Base-by-base conservation (phyloP, 1,140 invertebrate species). In the Nautilus pompilius region DNA sequence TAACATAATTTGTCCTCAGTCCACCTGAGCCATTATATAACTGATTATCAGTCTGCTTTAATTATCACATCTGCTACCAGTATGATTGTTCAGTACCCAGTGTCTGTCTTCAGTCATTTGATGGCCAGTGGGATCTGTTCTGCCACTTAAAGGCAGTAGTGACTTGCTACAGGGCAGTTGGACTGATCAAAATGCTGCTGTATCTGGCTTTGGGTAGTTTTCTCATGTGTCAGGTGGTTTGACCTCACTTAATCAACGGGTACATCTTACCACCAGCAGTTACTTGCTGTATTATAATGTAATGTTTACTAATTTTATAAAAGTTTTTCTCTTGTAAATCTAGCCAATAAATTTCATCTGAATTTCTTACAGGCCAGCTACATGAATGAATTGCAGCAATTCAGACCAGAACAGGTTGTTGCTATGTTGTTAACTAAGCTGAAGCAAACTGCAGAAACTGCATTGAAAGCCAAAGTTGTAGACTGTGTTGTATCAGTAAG, bases 341-440 rank as follows among this genome's bases (percentile, higher is more conserved):
- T n/a, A n/a, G n/a, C n/a, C n/a, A n/a, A n/a, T n/a, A n/a, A n/a
- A n/a, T n/a, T n/a, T n/a, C n/a, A 41, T 41, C 8, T 41, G n/a
- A 41, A 41, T 36, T 17, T 60, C 22, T 58, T 73, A 30, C 60
- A 91, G 87, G 93, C 96, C 59, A 88, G 90, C 72, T 98, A 97
- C 81, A 84, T 96, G 69, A 89, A 88, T 62, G 90, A 97, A 82
- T 89, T 92, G 57, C 89, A 92, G 64, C 82, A 89, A 15, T 98
- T 99, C 80, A 89, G 89, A n/a, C 91, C 95, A 0, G 93, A 96
- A 83, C 97, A 99, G 86, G 89, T 99, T 73, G 91, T 93, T 28
- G 95, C 93, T 15, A 98, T 98, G 93, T 84, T 99, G 20, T 90
- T 99, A 66, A 98, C 95, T 36, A 99, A 99, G 84, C 84, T 99